Base-by-base conservation (phyloP, 2,888 invertebrate genomes). In the Notocelia uddmanniana region DNA sequence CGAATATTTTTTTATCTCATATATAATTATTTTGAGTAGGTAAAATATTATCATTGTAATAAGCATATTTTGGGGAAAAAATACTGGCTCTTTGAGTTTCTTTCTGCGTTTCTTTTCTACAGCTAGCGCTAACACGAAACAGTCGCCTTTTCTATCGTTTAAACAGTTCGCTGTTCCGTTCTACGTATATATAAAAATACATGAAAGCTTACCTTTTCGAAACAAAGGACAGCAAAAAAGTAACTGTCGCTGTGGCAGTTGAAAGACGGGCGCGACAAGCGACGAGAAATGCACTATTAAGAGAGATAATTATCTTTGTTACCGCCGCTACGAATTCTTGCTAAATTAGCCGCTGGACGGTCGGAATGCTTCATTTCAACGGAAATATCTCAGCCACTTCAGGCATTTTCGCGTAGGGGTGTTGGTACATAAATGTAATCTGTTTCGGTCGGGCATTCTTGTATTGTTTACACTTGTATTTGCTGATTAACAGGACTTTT, bases 341-440 rank as follows among this genome's bases (percentile, higher is more conserved):
- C 69, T 59, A 68, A 77, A 83, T 85, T 83, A 81, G 80, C 81
- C 79, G 78, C 77, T 76, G 76, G 77, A 81, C 75, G 73, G 76
- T 73, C 74, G 69, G 73, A 63, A 73, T 68, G 64, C 60, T 69
- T 75, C 73, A 68, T 73, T 67, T 31, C 26, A 41, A 74, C 67
- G 57, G 68, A 74, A 75, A 75, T 68, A 73, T 71, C 62, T 69
- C 26, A 37, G 37, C 10, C 26, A 19, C 34, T 66, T 54, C 55
- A 59, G 63, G 41, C 66, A 59, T 60, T 45, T 31, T 41, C 3
- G 34, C 37, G 50, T 66, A 52, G 34, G 23, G 23, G 41, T 66
- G 37, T 37, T 59, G 21, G 18, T 52, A 31, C 31, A 13, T 59
- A 58, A 34, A 18, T 21, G 19, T 21, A 41, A 55, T 23, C 8